phyloP scores from a whole-genome alignment of 1,140 invertebrate species.

The Medauroidea extradentata region DNA sequence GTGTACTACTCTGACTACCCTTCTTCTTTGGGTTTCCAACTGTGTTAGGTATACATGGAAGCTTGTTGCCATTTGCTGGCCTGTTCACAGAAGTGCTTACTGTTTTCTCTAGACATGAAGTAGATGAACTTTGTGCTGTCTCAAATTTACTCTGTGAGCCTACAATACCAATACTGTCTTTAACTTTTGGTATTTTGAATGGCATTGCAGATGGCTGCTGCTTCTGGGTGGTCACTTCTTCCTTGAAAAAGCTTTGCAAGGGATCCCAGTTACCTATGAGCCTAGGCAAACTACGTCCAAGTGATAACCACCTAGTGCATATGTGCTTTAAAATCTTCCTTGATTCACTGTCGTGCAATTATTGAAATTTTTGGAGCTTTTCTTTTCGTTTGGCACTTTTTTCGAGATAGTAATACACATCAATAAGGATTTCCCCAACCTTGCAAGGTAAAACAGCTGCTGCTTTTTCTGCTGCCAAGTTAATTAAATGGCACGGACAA shows the following conservation, averaged over 20 bases:
- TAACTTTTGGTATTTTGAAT: slow-evolving; percentile 2
- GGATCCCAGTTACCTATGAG: background rate
- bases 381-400: background rate
- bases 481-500: slow-evolving; percentile 1
- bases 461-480: background rate
- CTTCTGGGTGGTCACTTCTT: background rate
- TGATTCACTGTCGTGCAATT: background rate
- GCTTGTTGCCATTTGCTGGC: no score
- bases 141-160: no score
- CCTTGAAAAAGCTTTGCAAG: background rate
- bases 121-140: no score
- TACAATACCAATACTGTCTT: no score
- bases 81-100: no score
- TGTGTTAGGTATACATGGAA: no score
- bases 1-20: no score
- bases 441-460: background rate
- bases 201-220: background rate
- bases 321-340: background rate
- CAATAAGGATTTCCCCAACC: background rate
- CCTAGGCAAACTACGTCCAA: background rate
- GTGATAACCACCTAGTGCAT: slow-evolving; percentile 1
- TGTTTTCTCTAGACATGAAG: no score
- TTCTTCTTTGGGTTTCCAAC: no score
- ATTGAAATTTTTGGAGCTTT: slow-evolving; percentile 1
- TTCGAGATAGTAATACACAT: background rate